Evolutionary conservation across 2,888 invertebrate genomes (phyloP), one percentile per base, ranked within the genome.

Genomic region (Tipula confusa): DNA sequence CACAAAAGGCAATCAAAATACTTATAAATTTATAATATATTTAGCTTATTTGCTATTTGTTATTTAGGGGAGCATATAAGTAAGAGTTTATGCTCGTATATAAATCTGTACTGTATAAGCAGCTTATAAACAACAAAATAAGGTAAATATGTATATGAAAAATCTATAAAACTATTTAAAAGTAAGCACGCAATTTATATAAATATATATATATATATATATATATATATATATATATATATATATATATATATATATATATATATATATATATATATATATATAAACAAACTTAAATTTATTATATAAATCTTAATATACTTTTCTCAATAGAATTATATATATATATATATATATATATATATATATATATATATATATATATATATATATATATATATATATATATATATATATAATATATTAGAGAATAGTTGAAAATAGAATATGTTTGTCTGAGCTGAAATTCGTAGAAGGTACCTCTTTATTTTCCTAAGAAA

Each of bases 121-220:
- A 18, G 64, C 64, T 64, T 64, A 64, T 9, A 64, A 64, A 64
- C 64, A 64, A 64, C 64, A 64, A 64, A 64, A 64, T 64, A 64
- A 11, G 64, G 64, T 64, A 64, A 24, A 64, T 64, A 15, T 9
- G 24, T 64, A 64, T 24, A n/a, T n/a, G n/a, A n/a, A 24, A 64
- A 64, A 64, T 7, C 64, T 24, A 24, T 64, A 64, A 64, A 64
- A 64, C 64, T 64, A 64, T 64, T 64, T 64, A 64, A 64, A 64
- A 64, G 24, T 64, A 24, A 64, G 64, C 64, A 64, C 64, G 64
- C 64, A 64, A 9, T 64, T 24, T 31, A 31, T 31, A 31, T 31
- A 31, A 5, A 31, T 31, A 31, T 31, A 31, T 31, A 31, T 31
- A 31, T 31, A 31, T 31, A 31, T 31, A 31, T 31, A 31, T 31